Base-by-base conservation (phyloP, 2,113 vertebrate genomes). In the Etia nguti region DNA sequence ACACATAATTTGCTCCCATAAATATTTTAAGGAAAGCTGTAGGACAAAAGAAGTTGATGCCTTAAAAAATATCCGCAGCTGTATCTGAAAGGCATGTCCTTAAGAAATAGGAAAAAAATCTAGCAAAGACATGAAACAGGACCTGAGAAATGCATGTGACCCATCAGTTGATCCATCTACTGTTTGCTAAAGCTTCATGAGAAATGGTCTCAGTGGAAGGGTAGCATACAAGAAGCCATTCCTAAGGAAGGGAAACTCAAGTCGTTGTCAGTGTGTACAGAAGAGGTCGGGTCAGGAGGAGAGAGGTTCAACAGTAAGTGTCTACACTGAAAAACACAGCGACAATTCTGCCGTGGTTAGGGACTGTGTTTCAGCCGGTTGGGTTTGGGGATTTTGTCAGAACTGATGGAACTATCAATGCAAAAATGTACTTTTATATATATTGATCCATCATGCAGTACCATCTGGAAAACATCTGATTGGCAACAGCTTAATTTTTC, bases 31-130 rank as follows among this genome's bases (percentile, higher is more conserved):
- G 4, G 4, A 38, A 36, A n/a, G 1, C 31, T 36, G 31, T 65
- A 36, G 1, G 4, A 36, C 20, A 0, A 22, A 68, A 68, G 20
- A 38, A 22, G 20, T 13, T 1, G 6, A 38, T 38, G 4, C 34
- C 34, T 10, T n/a, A 38, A 65, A 5, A 65, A 68, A 38, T 68
- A 38, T 38, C 60, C 10, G 6, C 60, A 65, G 34, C 34, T 38
- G 18, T 65, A 38, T 65, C 34, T n/a, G 20, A 65, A 65, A 38
- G 16, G 15, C 16, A 20, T 13, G 1, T 65, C 18, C 34, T 65
- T 8, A 65, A 65, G 10, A 3, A 48, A 48, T 48, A 13, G 18
- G 18, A 12, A 36, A 0, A 1, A 36, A 62, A 62, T 34, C 59
- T 20, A 65, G 6, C 2, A 38, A 5, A 65, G 34, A 65, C 20